Base-by-base conservation (phyloP, 2,797 vertebrate genomes). In the Eulemur albifrons region DNA sequence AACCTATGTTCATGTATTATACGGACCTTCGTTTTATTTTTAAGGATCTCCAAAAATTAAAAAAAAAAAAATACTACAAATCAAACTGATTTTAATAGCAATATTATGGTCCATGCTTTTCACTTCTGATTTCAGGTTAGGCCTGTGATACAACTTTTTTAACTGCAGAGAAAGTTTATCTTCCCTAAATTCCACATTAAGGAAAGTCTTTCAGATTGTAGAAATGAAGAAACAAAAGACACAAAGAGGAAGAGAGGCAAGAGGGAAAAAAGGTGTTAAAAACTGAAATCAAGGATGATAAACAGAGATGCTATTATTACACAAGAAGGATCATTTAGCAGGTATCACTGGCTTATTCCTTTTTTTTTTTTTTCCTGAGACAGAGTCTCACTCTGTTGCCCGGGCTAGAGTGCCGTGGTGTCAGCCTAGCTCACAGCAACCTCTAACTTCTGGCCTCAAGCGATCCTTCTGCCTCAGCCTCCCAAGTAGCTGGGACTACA, bases 111-210 rank as follows among this genome's bases (percentile, higher is more conserved):
- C 52, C 65, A 32, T 65, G 59, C 13, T 93, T n/a, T 59, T 91
- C 18, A 92, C 27, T 52, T 95, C 59, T 43, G 32, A 81, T 88
- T 96, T 88, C 88, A 95, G 81, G 76, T 80, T 69, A 94, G 89
- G 52, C 57, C 73, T 96, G 14, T 76, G 97, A 92, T 10, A 5
- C 38, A 87, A 89, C 84, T 92, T 54, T 70, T 61, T 45, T 38
- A 75, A 85, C 1, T 84, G 13, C 69, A 84, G 4, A 40, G 4
- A 88, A 94, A 94, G 67, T 52, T 57, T 86, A 86, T 65, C 65
- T 79, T 75, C 43, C 45, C 54, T 85, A 88, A 84, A 82, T 76
- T 88, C 85, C 72, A 82, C 25, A 61, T 69, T 84, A 84, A 94
- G 59, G 18, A 45, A 93, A 82, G 8, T 50, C 57, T 83, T 82